Conservation (phyloP, 2,888 invertebrate genomes). For the Protophormia terraenovae region DNA sequence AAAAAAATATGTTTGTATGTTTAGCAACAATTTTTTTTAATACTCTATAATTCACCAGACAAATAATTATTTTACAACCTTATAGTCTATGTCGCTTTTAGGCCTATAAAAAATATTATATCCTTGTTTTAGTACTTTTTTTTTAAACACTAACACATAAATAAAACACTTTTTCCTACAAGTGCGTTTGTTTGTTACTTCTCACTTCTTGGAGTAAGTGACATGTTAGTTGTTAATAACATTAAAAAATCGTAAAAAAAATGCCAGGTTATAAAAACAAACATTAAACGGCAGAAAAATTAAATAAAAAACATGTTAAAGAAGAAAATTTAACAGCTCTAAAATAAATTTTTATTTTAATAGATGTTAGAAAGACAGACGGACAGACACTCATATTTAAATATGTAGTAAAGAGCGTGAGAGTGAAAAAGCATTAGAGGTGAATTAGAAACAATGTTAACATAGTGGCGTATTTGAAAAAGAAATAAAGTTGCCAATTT, state of each 20-base stretch:
- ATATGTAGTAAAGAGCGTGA: neutral
- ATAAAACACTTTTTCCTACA: neutral
- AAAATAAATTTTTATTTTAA: neutral
- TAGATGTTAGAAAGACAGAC: neutral
- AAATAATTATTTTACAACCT: constrained; percentile 50
- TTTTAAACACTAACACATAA: neutral
- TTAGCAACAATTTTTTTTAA: too few species aligned
- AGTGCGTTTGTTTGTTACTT: neutral
- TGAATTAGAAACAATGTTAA: neutral
- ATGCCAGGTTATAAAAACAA: constrained; percentile 25
- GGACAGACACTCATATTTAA: neutral
- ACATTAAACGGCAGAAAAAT: neutral
- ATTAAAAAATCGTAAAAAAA: constrained; percentile 48
- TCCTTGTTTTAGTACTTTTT: constrained; percentile 34
- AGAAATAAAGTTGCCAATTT: constrained; percentile 4
- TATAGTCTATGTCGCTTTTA: neutral
- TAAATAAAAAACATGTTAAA: neutral
- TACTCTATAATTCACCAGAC: constrained; percentile 44
- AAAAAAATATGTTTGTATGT: too few species aligned
- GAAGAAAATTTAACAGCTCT: neutral
- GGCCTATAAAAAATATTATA: constrained; percentile 45
- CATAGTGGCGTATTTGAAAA: too few species aligned
- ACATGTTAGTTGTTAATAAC: constrained; percentile 54
- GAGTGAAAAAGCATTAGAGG: neutral
- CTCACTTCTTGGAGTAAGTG: constrained; percentile 27